Conservation (phyloP, 2,797 vertebrate genomes). For the Alca torda region DNA sequence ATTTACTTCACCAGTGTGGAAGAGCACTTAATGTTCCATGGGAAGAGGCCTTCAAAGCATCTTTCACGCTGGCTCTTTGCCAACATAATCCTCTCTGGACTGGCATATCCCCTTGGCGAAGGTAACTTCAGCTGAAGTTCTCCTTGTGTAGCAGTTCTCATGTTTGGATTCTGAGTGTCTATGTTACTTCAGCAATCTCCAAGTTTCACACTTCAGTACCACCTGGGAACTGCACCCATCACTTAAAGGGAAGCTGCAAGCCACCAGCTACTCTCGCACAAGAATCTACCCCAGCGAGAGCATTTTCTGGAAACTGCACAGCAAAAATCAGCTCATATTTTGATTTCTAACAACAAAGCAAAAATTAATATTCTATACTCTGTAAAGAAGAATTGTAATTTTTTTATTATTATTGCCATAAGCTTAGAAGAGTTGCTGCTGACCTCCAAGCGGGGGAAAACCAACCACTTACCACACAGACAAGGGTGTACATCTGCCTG, state of each 20-base stretch:
- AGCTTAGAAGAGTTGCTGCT: background rate
- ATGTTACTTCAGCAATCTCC: background rate
- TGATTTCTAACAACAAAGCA: background rate
- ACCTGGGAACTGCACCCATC: background rate
- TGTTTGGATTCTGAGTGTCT: background rate
- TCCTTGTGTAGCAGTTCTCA: background rate
- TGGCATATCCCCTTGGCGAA: background rate
- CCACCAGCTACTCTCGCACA: background rate
- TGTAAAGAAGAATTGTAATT: background rate
- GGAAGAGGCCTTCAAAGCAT: background rate
- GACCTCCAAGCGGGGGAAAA: background rate
- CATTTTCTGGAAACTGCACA: background rate
- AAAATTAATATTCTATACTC: background rate
- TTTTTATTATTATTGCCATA: background rate
- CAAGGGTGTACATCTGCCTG: rapidly evolving
- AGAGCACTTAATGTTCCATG: background rate
- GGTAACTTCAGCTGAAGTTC: background rate
- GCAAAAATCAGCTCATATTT: background rate
- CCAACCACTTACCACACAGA: background rate
- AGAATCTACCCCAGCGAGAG: background rate
- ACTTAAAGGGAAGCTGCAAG: background rate
- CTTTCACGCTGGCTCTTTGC: background rate
- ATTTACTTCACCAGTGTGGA: background rate
- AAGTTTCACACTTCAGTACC: background rate
- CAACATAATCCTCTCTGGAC: background rate